phyloP scores from a whole-genome alignment of 2,113 vertebrate species.

The Microcebus tavaratra region DNA sequence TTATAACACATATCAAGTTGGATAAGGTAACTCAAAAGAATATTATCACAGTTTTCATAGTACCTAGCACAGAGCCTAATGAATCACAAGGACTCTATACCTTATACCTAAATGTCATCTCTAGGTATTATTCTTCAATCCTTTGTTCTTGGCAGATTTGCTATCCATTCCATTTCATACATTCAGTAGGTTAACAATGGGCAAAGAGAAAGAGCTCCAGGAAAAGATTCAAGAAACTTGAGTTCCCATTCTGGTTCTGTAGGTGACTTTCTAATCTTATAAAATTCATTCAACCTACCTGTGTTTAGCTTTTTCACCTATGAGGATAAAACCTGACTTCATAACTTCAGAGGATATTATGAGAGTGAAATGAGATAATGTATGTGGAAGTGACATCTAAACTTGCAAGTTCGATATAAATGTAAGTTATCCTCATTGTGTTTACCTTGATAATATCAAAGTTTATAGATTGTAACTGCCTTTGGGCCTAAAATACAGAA shows the following conservation, averaged over 20 bases:
- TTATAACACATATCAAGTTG: neutral
- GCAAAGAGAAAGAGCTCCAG: neutral
- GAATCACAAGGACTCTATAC: neutral
- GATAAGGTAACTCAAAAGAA: neutral
- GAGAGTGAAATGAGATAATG: neutral
- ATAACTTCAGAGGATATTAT: neutral
- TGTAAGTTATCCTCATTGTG: neutral
- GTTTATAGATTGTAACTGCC: neutral
- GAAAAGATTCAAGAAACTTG: neutral
- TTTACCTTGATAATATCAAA: neutral
- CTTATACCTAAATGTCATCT: neutral
- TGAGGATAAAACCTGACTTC: neutral
- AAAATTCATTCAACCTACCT: neutral
- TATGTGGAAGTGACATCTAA: conserved; percentile 37
- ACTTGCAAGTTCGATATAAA: neutral
- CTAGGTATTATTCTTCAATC: neutral
- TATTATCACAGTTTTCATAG: neutral
- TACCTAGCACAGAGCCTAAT: neutral
- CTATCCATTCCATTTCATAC: neutral
- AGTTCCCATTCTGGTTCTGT: neutral
- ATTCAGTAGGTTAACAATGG: neutral
- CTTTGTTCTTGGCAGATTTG: neutral
- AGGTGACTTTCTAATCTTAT: neutral
- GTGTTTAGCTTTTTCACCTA: neutral
- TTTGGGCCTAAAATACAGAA: neutral